These are phyloP conservation scores for Chionodraco myersi DNA, from an alignment of 2,113 vertebrate species.

Conservation along the genomic window DNA sequence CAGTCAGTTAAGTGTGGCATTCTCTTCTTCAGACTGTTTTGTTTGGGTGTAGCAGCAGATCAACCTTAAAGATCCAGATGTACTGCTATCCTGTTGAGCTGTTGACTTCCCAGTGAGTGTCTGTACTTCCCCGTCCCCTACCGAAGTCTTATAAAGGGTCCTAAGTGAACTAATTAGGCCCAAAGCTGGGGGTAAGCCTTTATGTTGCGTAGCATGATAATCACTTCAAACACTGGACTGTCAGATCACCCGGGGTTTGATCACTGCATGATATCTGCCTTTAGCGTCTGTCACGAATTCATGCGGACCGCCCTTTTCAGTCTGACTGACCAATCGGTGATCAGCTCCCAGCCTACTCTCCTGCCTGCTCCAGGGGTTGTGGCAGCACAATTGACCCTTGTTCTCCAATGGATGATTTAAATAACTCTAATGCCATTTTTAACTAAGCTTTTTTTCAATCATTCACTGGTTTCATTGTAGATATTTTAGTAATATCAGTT, in stretches of 20 bases:
- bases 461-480: constrained; percentile 61
- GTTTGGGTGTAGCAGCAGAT: constrained; percentile 58
- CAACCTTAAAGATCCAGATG: constrained; percentile 61
- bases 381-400: constrained; percentile 85
- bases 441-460: constrained; percentile 68
- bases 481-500: constrained; percentile 35
- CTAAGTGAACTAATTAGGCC: constrained; percentile 86
- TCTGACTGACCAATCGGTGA: constrained; percentile 76
- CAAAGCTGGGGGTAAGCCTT: constrained; percentile 82
- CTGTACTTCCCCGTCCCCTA: constrained; percentile 70
- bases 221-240: constrained; percentile 87
- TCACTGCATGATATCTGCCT: constrained; percentile 84
- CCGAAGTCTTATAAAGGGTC: constrained; percentile 80
- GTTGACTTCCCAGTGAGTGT: constrained; percentile 52
- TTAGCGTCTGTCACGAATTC: constrained; percentile 83
- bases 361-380: constrained; percentile 86
- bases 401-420: constrained; percentile 78
- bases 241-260: constrained; percentile 88
- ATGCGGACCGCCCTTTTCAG: constrained; percentile 76
- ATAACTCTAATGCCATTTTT: constrained; percentile 81
- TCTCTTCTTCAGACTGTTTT: constrained; percentile 70
- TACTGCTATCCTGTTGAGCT: constrained; percentile 56
- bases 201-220: constrained; percentile 83
- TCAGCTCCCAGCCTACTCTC: constrained; percentile 76
- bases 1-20: constrained; percentile 89